These are phyloP conservation scores for Arvicanthis niloticus DNA, from an alignment of 2,113 vertebrate species.

Conservation along the genomic window DNA sequence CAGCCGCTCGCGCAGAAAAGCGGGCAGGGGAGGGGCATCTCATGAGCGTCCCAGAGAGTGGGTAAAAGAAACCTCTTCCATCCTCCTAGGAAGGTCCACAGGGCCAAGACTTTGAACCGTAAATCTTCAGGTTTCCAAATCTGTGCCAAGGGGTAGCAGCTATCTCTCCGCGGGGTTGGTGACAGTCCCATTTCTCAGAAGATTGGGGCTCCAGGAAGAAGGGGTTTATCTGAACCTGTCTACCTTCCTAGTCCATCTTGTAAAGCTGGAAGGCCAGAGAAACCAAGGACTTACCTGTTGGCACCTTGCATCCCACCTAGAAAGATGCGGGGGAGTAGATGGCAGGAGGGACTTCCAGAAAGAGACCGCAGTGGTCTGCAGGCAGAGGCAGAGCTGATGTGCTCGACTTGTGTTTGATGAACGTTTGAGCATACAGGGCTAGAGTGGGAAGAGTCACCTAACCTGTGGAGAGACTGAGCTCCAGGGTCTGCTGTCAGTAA, in stretches of 20 bases:
- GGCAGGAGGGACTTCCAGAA: not conserved
- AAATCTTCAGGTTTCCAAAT: not conserved
- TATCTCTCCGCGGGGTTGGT: not conserved
- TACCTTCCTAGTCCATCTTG: not conserved
- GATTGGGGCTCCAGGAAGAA: not conserved
- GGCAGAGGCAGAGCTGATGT: not conserved
- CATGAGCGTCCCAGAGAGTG: not conserved
- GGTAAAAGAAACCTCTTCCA: not conserved
- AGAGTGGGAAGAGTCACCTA: not conserved
- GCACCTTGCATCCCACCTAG: not conserved
- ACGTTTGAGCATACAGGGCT: not conserved
- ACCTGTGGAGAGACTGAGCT: not conserved
- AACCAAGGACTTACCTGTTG: not conserved
- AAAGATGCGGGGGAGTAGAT: not conserved
- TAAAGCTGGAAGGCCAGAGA: not conserved
- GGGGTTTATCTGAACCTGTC: not conserved
- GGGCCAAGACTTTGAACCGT: not conserved
- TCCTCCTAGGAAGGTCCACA: not conserved
- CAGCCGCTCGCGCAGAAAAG: not conserved
- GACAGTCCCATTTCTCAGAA: conserved; percentile 1
- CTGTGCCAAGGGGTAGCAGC: not conserved
- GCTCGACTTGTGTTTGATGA: not conserved
- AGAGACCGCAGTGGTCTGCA: not conserved
- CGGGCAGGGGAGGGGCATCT: not conserved
- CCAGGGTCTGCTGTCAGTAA: not conserved